Evolutionary conservation across 2,888 invertebrate genomes (phyloP), one percentile per base, ranked within the genome.

Genomic region (Leptothorax acervorum): DNA sequence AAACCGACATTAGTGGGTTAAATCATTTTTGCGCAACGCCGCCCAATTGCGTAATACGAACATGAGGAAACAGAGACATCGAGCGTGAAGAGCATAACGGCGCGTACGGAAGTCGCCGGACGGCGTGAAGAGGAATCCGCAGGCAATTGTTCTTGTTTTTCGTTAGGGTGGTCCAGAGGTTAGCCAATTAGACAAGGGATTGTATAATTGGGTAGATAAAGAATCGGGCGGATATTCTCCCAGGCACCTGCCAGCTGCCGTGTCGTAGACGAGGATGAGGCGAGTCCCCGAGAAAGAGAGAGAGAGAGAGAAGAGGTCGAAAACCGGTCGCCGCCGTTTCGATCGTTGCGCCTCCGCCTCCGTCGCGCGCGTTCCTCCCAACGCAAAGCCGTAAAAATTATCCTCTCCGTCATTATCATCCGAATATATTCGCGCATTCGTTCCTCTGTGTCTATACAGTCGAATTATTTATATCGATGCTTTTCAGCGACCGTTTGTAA

Each of bases 151-250:
- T 70, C 60, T 79, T 85, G 83, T 75, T 90, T 86, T 86, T 87
- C 86, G 84, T 90, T 90, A 66, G 87, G 90, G 90, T 90, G 89
- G 90, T 87, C 90, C 85, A 76, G 83, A 75, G 90, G 84, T 84
- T 88, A 86, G 88, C 91, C 93, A 93, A 93, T 94, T 94, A 94
- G 92, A 91, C 91, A 88, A 90, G 91, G 91, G 93, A 92, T 93
- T 93, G 92, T 92, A 92, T 94, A 94, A 94, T 94, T 94, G 93
- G 92, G 89, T 89, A 92, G 93, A 93, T 94, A 93, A 94, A 93
- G 93, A 93, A 93, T 93, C 92, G 90, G 92, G 68, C 76, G 92
- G 91, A 92, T 94, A 93, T 93, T 93, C 92, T 93, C 93, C 90
- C 93, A 93, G 91, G 92, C 93, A 93, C 91, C 93, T 92, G 92